A percentile compares a stretch with the other conserved stretches of the same genome.
These are phyloP conservation scores for Parauchenoglanis ngamensis DNA, from an alignment of 2,797 vertebrate species.

Conservation along the genomic window DNA sequence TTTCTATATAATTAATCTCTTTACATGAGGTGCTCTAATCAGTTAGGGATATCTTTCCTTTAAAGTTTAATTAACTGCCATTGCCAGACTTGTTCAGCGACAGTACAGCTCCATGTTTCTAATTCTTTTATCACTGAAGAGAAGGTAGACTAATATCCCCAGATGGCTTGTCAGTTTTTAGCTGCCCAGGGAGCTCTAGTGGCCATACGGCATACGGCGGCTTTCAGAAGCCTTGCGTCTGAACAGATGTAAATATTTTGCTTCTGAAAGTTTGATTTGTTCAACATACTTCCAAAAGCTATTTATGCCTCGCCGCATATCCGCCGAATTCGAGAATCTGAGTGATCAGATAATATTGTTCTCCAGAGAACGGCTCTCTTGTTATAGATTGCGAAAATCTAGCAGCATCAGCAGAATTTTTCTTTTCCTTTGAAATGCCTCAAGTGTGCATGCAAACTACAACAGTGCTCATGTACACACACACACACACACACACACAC, in stretches of 20 bases:
- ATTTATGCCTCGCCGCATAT: neutral
- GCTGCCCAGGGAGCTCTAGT: slow-evolving; percentile 7
- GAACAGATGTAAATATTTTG: slow-evolving; percentile 40
- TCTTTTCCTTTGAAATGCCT: neutral
- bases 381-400: neutral
- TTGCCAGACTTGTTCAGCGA: slow-evolving; percentile 10
- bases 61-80: slow-evolving; percentile 33
- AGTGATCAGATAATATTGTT: neutral
- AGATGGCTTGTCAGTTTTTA: slow-evolving; percentile 29
- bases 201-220: slow-evolving; percentile 21
- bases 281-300: neutral
- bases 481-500: neutral
- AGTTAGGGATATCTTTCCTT: slow-evolving; percentile 20
- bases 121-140: slow-evolving; percentile 6
- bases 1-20: neutral
- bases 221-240: neutral
- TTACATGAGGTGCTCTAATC: neutral
- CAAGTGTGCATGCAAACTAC: neutral
- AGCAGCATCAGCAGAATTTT: neutral
- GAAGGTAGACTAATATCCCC: slow-evolving; percentile 18
- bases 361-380: neutral
- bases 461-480: neutral
- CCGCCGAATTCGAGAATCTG: neutral
- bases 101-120: neutral
- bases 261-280: slow-evolving; percentile 21